These are phyloP conservation scores for Craterocephalus amniculus DNA, from an alignment of 2,797 vertebrate genomes.

Conservation along the genomic window DNA sequence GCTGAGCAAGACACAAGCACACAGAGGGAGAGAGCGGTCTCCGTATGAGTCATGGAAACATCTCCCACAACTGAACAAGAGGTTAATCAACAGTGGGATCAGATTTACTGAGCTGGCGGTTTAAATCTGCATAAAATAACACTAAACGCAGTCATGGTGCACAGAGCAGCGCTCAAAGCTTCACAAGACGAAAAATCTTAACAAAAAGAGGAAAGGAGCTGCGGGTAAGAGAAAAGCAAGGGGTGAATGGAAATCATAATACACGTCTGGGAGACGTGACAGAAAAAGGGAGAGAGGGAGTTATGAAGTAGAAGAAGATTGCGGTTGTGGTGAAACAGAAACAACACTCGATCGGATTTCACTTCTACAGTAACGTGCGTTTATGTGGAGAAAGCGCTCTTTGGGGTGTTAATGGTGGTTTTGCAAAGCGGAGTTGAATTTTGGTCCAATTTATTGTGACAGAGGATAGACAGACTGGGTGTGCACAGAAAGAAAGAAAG, in stretches of 20 bases:
- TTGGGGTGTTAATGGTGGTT: slow-evolving; percentile 45
- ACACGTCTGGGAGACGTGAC: slow-evolving; percentile 52
- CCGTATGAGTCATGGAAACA: slow-evolving; percentile 57
- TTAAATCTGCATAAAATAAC: slow-evolving; percentile 47
- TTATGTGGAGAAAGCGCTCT: slow-evolving; percentile 21
- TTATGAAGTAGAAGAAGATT: slow-evolving; percentile 65
- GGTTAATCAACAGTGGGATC: slow-evolving; percentile 57
- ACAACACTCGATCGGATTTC: slow-evolving; percentile 64
- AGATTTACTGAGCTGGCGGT: slow-evolving; percentile 49
- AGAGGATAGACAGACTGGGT: slow-evolving; percentile 24
- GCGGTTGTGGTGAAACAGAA: slow-evolving; percentile 67
- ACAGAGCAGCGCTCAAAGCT: slow-evolving; percentile 19
- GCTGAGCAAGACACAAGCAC: slow-evolving; percentile 39
- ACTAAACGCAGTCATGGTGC: slow-evolving; percentile 32
- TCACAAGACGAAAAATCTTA: slow-evolving; percentile 25
- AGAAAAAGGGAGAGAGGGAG: slow-evolving; percentile 44
- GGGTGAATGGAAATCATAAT: slow-evolving; percentile 60
- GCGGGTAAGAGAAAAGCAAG: slow-evolving; percentile 24
- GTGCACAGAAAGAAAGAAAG: slow-evolving; percentile 10
- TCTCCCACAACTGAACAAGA: slow-evolving; percentile 47
- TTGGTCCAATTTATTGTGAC: slow-evolving; percentile 49
- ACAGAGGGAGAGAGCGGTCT: slow-evolving; percentile 15
- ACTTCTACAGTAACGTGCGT: slow-evolving; percentile 17
- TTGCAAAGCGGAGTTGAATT: slow-evolving; percentile 42
- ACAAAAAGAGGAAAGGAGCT: slow-evolving; percentile 40